Conservation (phyloP, 1,140 invertebrate species). For the Nixonia krombeini region DNA sequence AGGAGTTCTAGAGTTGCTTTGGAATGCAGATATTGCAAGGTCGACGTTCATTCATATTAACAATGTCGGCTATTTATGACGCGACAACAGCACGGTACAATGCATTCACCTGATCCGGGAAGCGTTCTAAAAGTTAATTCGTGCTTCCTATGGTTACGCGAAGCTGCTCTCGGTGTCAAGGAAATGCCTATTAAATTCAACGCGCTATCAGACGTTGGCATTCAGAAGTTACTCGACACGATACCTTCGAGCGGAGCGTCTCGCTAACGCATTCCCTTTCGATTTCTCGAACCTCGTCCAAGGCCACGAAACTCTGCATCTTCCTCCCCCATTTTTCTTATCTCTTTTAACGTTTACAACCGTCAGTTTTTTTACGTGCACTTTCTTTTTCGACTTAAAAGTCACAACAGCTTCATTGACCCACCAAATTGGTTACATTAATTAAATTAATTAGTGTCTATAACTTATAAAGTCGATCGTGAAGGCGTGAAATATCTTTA, state of each 20-base stretch:
- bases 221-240: slow-evolving; percentile 34
- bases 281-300: slow-evolving; percentile 20
- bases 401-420: neutral
- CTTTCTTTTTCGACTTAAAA: neutral
- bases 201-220: slow-evolving; percentile 43
- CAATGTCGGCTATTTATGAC: too few relatives aligned
- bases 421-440: neutral
- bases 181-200: slow-evolving; percentile 46
- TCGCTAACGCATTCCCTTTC: slow-evolving; percentile 38
- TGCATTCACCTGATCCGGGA: too few relatives aligned
- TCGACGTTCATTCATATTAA: too few relatives aligned
- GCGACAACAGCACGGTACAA: too few relatives aligned
- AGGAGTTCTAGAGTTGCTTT: too few relatives aligned
- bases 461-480: too few relatives aligned
- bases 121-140: slow-evolving; percentile 11
- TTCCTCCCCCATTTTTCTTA: neutral
- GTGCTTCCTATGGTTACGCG: slow-evolving; percentile 4
- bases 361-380: neutral
- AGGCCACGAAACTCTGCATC: slow-evolving; percentile 14
- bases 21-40: too few relatives aligned
- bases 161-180: slow-evolving; percentile 28
- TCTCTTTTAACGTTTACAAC: neutral
- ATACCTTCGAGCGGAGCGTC: slow-evolving; percentile 28
- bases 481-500: too few relatives aligned
- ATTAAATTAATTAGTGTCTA: neutral